These are phyloP conservation scores for Allolobophora icterica DNA, from an alignment of 2,888 invertebrate species.

Conservation along the genomic window DNA sequence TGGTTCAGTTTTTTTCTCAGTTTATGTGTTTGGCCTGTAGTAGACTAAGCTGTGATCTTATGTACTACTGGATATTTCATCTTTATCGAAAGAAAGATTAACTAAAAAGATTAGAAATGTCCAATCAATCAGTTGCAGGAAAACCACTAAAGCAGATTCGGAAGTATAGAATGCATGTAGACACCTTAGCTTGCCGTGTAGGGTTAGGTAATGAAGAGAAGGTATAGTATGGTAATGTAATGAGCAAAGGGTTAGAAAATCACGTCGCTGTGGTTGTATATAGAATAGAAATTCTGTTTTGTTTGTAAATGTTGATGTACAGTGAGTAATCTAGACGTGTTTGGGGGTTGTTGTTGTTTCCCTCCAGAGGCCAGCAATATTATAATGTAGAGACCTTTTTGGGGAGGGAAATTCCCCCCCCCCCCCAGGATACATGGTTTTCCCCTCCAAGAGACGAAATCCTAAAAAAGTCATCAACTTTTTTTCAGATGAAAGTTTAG, in stretches of 20 bases:
- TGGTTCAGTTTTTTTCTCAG: not conserved
- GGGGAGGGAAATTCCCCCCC: no score
- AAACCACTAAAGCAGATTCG: not conserved
- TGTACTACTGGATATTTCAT: not conserved
- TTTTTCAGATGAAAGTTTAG: no score
- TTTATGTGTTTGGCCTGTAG: not conserved
- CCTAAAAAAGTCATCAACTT: no score
- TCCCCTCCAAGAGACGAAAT: no score
- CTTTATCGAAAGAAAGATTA: not conserved
- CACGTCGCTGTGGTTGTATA: not conserved
- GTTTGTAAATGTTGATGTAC: not conserved
- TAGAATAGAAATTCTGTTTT: not conserved
- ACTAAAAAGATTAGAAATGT: not conserved
- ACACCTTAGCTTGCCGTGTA: not conserved
- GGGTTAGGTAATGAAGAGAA: not conserved
- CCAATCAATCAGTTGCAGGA: not conserved
- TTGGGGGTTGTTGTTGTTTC: no score
- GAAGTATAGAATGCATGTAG: not conserved
- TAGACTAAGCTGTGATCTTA: not conserved
- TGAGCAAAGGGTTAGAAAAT: not conserved
- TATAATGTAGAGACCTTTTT: no score
- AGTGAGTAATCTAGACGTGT: no score
- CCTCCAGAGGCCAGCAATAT: no score
- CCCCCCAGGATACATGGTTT: no score
- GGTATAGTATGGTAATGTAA: not conserved